phyloP scores from a whole-genome alignment of 2,888 invertebrate species.

The Heteromyza rotundicornis region DNA sequence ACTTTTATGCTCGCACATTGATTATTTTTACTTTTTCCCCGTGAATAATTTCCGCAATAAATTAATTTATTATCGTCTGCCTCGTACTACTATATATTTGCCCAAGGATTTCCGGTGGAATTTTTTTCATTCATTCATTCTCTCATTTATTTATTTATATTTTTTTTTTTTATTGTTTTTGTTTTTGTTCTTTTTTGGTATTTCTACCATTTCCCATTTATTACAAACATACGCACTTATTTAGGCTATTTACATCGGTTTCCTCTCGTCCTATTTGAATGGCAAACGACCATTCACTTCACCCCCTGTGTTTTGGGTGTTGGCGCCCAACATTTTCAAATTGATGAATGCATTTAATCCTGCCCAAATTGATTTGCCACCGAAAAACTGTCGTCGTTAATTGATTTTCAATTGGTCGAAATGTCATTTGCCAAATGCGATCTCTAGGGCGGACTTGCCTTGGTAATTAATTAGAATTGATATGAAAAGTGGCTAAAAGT shows the following conservation, averaged over 20 bases:
- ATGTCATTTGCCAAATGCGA: slow-evolving; percentile 36
- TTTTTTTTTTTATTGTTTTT: not conserved
- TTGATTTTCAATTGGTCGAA: slow-evolving; percentile 51
- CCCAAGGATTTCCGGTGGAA: not conserved
- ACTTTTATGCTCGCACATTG: slow-evolving; percentile 27
- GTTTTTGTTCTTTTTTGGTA: no score
- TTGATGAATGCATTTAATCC: slow-evolving; percentile 21
- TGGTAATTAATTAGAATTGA: slow-evolving; percentile 48
- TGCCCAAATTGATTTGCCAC: slow-evolving; percentile 15
- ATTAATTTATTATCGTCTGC: slow-evolving; percentile 39
- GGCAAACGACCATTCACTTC: no score
- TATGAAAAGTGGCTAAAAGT: slow-evolving; percentile 33
- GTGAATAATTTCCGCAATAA: slow-evolving; percentile 48
- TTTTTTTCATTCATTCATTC: no score
- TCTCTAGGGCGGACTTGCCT: not conserved
- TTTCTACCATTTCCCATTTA: not conserved
- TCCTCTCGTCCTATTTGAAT: not conserved
- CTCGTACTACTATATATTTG: not conserved
- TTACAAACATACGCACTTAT: not conserved
- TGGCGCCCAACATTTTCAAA: no score
- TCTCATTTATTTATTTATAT: not conserved
- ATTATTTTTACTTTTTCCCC: slow-evolving; percentile 40
- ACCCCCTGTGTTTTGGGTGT: no score
- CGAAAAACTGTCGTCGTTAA: slow-evolving; percentile 35
- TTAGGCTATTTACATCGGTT: not conserved